Evolutionary conservation across 2,888 invertebrate species (phyloP), one percentile per base, ranked within the genome.

Genomic region (Spatulosminthurus flaviceps): DNA sequence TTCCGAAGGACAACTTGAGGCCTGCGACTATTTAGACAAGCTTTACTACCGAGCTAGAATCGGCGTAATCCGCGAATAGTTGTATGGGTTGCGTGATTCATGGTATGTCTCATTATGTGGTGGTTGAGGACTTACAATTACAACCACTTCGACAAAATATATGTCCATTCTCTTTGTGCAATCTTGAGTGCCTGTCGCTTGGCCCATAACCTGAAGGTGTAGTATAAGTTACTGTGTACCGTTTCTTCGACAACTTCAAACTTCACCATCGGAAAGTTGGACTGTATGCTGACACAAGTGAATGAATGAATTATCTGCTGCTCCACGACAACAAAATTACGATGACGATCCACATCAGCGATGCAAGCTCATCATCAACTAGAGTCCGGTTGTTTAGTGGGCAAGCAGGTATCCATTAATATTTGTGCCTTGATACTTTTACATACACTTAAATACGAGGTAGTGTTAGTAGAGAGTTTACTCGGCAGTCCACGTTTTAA

Each of bases 171-270:
- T 71, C 42, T 11, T 9, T 22, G 16, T 71, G 21, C 29, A 16
- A 19, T 71, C 71, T 71, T 42, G 11, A 71, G 16, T 71, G 69
- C 69, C 69, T 69, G 16, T 69, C 29, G 69, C 69, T 69, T 69
- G 71, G 71, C 71, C 71, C 71, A 71, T 71, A 71, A 71, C 71
- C 71, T 71, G 69, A 71, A 71, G 71, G 42, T 71, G 28, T 69
- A 34, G 69, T 69, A n/a, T n/a, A 66, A 69, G 28, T 16, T 51
- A 51, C 51, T 16, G 51, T 51, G 69, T 69, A 69, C 69, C 69
- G 34, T 69, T 51, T 67, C 29, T 29, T 67, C 67, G 67, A 67
- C 67, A 67, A 11, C 67, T 67, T 29, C 13, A 67, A 67, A 28
- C 67, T 11, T 69, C 69, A 69, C 34, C 69, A 29, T 29, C 69